Evolutionary conservation across 2,113 vertebrate species (phyloP).

Genomic region (Leucopsar rothschildi): DNA sequence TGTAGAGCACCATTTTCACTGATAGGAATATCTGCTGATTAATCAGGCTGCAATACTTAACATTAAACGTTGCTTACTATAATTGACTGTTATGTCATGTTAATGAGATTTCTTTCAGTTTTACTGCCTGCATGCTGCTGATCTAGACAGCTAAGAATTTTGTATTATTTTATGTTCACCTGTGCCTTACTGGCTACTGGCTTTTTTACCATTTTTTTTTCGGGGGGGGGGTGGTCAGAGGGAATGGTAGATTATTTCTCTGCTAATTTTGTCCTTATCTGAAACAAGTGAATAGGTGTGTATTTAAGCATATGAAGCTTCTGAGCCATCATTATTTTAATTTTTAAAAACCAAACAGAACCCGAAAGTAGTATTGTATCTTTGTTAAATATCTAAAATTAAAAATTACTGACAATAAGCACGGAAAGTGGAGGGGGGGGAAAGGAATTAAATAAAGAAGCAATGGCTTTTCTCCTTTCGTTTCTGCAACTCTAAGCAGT

Average conservation of each 20-base stretch:
- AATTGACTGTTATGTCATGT: slow-evolving; percentile 15
- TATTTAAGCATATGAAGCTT: neutral
- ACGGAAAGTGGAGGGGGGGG: too few species aligned
- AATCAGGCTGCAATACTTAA: neutral
- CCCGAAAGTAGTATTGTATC: neutral
- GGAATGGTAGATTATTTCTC: neutral
- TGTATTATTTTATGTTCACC: neutral
- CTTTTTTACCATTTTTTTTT: neutral
- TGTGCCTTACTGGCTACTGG: neutral
- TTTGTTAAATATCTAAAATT: neutral
- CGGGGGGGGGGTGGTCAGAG: rapidly evolving
- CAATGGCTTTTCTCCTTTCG: neutral
- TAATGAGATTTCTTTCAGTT: slow-evolving; percentile 19
- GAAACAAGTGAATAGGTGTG: neutral
- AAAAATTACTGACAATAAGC: neutral
- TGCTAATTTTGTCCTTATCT: neutral
- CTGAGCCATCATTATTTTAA: neutral
- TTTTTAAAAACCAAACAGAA: neutral
- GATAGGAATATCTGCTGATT: neutral
- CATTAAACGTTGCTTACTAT: neutral
- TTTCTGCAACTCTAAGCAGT: neutral
- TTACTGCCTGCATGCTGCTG: neutral
- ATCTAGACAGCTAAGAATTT: neutral
- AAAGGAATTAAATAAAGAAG: neutral
- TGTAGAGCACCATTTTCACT: neutral